A percentile compares a stretch with the other conserved stretches of the same genome.
Evolutionary conservation across 2,113 vertebrate genomes (phyloP).

Genomic region (Ellobius talpinus): DNA sequence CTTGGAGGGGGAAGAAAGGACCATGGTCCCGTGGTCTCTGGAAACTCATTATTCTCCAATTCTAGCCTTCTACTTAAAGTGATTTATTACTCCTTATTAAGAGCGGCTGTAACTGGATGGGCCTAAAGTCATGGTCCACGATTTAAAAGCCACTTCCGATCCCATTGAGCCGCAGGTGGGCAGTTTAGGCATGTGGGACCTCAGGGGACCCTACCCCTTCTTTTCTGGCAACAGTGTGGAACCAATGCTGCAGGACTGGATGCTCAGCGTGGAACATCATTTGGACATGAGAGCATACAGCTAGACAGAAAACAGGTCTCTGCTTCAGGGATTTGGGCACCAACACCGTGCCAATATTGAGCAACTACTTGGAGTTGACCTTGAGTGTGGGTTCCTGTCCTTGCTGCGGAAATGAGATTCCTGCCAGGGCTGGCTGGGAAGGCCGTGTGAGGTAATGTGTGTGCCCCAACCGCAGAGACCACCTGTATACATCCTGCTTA

Average conservation of each 20-base stretch:
- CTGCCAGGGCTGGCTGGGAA: accelerated
- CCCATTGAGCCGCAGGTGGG: neutral
- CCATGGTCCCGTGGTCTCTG: accelerated
- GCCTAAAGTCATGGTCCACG: neutral
- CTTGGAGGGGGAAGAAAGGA: neutral
- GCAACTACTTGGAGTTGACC: neutral
- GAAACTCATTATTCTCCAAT: neutral
- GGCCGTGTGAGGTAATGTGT: accelerated
- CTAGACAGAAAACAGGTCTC: accelerated
- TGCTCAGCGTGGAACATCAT: accelerated
- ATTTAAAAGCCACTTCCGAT: neutral
- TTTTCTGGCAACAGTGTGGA: accelerated
- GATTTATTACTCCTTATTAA: neutral
- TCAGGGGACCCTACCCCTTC: neutral
- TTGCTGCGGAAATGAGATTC: neutral
- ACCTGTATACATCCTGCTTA: accelerated
- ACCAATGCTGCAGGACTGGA: accelerated
- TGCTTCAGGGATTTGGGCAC: too few species aligned
- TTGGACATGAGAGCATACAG: accelerated
- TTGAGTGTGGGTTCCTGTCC: neutral
- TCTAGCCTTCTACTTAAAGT: neutral
- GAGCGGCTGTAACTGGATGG: neutral
- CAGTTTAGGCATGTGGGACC: neutral
- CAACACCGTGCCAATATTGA: neutral
- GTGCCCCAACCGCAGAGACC: accelerated